A percentile compares a stretch with the other conserved stretches of the same genome.
These are phyloP conservation scores for Bellardia pandia DNA, from an alignment of 2,888 invertebrate genomes.

Conservation along the genomic window DNA sequence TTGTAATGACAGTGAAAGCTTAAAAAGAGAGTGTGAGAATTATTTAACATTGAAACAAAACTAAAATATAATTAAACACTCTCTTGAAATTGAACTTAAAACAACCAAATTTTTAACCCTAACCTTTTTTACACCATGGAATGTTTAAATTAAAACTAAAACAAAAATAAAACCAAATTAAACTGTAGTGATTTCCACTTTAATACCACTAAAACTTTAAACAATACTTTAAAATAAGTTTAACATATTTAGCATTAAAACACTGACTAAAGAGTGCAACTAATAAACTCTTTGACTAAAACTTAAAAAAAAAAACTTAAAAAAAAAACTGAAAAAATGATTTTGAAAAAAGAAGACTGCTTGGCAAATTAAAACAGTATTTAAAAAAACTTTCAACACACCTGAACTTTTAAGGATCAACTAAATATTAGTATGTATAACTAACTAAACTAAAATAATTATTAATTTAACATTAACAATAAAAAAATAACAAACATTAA, in stretches of 20 bases:
- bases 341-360: constrained; percentile 68
- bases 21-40: constrained; percentile 21
- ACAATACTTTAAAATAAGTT: constrained; percentile 37
- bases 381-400: constrained; percentile 66
- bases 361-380: constrained; percentile 60
- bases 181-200: constrained; percentile 63
- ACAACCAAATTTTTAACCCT: constrained; percentile 38
- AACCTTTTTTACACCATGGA: constrained; percentile 47
- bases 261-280: constrained; percentile 24
- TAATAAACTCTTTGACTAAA: constrained; percentile 45
- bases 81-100: constrained; percentile 13
- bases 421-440: constrained; percentile 69
- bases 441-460: constrained; percentile 53
- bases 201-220: constrained; percentile 37
- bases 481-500: constrained; percentile 69
- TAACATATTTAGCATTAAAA: constrained; percentile 47
- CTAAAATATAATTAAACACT: constrained; percentile 53
- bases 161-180: constrained; percentile 34
- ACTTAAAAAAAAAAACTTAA: constrained; percentile 27
- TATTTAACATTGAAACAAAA: constrained; percentile 44
- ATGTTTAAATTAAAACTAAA: constrained; percentile 45
- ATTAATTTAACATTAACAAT: constrained; percentile 6
- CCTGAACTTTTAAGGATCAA: constrained; percentile 74
- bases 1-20: constrained; percentile 41
- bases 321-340: constrained; percentile 48